phyloP scores from a whole-genome alignment of 2,888 invertebrate genomes.

The Ophraella communa region DNA sequence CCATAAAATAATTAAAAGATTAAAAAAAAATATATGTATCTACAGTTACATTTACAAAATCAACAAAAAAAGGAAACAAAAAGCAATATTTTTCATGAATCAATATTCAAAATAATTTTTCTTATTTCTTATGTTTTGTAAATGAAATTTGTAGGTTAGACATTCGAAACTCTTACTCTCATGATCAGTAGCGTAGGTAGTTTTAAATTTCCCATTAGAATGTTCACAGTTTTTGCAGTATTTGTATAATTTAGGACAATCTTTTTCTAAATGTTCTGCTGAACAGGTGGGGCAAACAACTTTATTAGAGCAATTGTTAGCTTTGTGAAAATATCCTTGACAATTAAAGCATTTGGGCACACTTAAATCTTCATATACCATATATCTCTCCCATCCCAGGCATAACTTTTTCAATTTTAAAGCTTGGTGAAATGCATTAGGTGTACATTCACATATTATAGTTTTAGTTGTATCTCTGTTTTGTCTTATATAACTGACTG shows the following conservation, averaged over 20 bases:
- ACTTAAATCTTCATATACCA: not conserved
- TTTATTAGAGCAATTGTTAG: too few species aligned
- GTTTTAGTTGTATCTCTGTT: not conserved
- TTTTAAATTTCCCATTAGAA: not conserved
- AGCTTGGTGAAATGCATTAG: not conserved
- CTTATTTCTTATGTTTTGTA: conserved; percentile 16
- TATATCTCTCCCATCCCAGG: not conserved
- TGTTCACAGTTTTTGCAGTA: not conserved
- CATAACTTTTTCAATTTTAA: not conserved
- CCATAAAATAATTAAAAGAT: not conserved
- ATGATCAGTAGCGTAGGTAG: conserved; percentile 1
- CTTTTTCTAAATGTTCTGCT: not conserved
- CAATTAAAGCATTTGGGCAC: not conserved
- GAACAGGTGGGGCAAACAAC: too few species aligned
- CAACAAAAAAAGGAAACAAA: not conserved
- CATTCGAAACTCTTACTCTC: conserved; percentile 7
- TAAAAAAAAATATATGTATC: too few species aligned
- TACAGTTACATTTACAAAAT: too few species aligned
- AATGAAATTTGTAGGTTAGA: conserved; percentile 16
- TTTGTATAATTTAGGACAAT: not conserved
- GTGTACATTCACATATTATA: not conserved
- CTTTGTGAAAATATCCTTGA: too few species aligned
- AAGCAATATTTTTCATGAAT: not conserved
- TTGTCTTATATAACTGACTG: not conserved
- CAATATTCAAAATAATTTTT: too few species aligned